Conservation (phyloP, 2,113 vertebrate genomes). For the Lophura nycthemera region DNA sequence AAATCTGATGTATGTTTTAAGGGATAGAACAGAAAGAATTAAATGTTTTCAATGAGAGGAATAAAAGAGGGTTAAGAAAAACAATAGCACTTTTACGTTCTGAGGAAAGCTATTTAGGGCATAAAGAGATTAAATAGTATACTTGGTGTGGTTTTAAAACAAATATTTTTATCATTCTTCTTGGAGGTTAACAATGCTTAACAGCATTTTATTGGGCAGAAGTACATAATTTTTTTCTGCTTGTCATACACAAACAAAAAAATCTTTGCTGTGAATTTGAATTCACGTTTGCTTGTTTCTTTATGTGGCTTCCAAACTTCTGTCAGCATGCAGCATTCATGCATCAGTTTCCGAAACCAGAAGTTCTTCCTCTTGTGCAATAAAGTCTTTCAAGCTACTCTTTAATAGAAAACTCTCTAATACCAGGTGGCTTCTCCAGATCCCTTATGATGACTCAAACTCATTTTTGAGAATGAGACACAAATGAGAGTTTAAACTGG, state of each 20-base stretch:
- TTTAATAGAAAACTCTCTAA: neutral
- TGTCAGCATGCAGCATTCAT: neutral
- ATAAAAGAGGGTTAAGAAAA: no score
- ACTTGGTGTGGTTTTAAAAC: neutral
- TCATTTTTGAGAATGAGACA: neutral
- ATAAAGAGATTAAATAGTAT: neutral
- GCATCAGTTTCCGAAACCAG: neutral
- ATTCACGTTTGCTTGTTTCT: neutral
- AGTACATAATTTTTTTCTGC: neutral
- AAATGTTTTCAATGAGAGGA: no score
- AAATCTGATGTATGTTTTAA: neutral
- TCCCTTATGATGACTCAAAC: neutral
- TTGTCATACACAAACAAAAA: neutral
- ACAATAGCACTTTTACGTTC: neutral
- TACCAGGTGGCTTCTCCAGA: neutral
- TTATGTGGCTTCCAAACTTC: neutral
- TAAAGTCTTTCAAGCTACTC: neutral
- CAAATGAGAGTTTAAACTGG: neutral
- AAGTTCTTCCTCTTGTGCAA: neutral
- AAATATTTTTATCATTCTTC: neutral
- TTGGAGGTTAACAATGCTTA: neutral
- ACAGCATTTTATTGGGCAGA: neutral
- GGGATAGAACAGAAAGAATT: neutral
- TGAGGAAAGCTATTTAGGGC: neutral
- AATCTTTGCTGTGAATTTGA: neutral